Base-by-base conservation (phyloP, 2,113 vertebrate species). In the Phalacrocorax brasilianus region DNA sequence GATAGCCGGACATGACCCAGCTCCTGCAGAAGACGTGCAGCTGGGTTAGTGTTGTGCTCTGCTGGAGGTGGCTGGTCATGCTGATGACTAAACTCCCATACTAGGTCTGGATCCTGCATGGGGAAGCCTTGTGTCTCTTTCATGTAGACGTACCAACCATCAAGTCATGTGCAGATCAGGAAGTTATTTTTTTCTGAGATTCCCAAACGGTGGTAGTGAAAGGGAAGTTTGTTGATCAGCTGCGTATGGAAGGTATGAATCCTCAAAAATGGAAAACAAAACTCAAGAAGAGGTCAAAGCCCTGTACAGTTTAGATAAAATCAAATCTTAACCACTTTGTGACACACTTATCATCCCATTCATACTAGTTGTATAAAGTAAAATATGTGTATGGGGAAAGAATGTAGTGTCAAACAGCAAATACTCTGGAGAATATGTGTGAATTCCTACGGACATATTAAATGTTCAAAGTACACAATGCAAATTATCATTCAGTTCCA, bases 21-120 rank as follows among this genome's bases (percentile, higher is more conserved):
- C 3, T 65, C 6, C 24, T 70, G 6, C 27, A 4, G 2, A 61
- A 76, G 40, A 47, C 0, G 0, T 7, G 5, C 4, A 40, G 9
- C 38, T 45, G 15, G 3, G 10, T 47, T 53, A 62, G 12, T 1
- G 1, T 3, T 26, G 4, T 28, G 33, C 7, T 68, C 15, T 61
- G 40, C 11, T 8, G 2, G n/a, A 67, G 19, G 23, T 17, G 11
- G 3, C 2, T 58, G 50, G 30, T 71, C n/a, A 50, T 1, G 11
- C 20, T 79, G 12, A 5, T 24, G 21, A 28, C 40, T 63, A 5
- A 76, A 63, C 30, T 76, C 72, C 33, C 14, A 26, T 3, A 12
- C 11, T 23, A 65, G 24, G 16, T 73, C 13, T 61, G 26, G 8
- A 52, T 65, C 5, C 12, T 52, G 6, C 27, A 30, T 8, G 12